phyloP scores from a whole-genome alignment of 2,888 invertebrate genomes.

The Pachliopta kotzebuea region DNA sequence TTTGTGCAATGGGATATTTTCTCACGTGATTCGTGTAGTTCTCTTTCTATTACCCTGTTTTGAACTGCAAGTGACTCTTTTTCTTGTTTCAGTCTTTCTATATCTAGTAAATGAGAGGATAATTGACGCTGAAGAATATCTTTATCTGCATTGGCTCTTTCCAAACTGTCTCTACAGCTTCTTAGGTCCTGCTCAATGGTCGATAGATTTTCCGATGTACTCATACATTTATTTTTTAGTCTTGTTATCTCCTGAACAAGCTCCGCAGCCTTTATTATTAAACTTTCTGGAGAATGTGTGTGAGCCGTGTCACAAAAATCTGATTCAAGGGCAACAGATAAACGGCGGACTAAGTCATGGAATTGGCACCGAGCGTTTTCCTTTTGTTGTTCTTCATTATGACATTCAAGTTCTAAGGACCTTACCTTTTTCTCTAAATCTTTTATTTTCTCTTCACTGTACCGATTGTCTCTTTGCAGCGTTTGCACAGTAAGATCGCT shows the following conservation, averaged over 20 bases:
- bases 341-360: slow-evolving; percentile 86
- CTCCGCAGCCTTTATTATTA: slow-evolving; percentile 89
- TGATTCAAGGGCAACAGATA: slow-evolving; percentile 86
- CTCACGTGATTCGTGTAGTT: slow-evolving; percentile 85
- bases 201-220: slow-evolving; percentile 81
- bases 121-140: slow-evolving; percentile 88
- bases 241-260: slow-evolving; percentile 86
- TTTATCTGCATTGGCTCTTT: slow-evolving; percentile 84
- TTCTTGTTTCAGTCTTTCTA: slow-evolving; percentile 87
- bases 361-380: slow-evolving; percentile 84
- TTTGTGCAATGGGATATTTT: slow-evolving; percentile 83
- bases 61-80: slow-evolving; percentile 88
- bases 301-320: slow-evolving; percentile 85
- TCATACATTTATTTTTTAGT: slow-evolving; percentile 81
- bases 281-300: slow-evolving; percentile 83
- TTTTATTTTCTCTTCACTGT: slow-evolving; percentile 87
- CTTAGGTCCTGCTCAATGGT: slow-evolving; percentile 84
- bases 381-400: slow-evolving; percentile 87
- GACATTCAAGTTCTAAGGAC: slow-evolving; percentile 85
- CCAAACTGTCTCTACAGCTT: slow-evolving; percentile 83
- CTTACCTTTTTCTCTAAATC: slow-evolving; percentile 88
- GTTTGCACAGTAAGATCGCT: slow-evolving; percentile 87
- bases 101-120: slow-evolving; percentile 85
- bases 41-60: slow-evolving; percentile 86
- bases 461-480: slow-evolving; percentile 86